Evolutionary conservation across 2,888 invertebrate species (phyloP).

Genomic region (Beris chalybata): DNA sequence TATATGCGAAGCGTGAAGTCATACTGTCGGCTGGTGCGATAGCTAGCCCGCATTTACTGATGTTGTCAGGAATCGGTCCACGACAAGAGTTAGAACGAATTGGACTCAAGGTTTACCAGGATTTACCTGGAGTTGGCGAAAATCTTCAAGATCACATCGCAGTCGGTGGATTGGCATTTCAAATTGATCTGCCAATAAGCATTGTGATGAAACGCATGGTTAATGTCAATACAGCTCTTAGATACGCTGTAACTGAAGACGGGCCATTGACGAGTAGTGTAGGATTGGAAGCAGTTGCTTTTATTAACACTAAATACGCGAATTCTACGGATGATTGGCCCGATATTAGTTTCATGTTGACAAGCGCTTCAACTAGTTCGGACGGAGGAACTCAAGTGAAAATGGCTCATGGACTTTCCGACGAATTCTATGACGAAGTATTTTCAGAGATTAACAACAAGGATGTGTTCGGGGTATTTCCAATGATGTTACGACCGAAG

Average conservation of each 20-base stretch:
- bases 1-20: constrained; percentile 53
- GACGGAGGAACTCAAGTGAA: constrained; percentile 83
- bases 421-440: constrained; percentile 79
- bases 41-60: constrained; percentile 86
- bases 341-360: constrained; percentile 89
- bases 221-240: constrained; percentile 77
- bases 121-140: constrained; percentile 81
- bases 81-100: constrained; percentile 70
- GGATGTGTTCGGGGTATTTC: constrained; percentile 81
- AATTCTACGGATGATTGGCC: constrained; percentile 88
- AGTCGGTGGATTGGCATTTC: constrained; percentile 79
- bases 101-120: constrained; percentile 71
- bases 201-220: constrained; percentile 79
- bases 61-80: constrained; percentile 88
- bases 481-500: constrained; percentile 88
- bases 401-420: constrained; percentile 77
- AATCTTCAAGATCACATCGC: constrained; percentile 91
- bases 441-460: constrained; percentile 70
- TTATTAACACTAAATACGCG: constrained; percentile 86
- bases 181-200: constrained; percentile 78
- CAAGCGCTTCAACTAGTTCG: constrained; percentile 77
- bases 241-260: constrained; percentile 83
- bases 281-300: constrained; percentile 85
- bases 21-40: constrained; percentile 76
- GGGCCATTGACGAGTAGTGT: constrained; percentile 86